Conservation (phyloP, 2,888 invertebrate species). For the Coleophora flavipennella region DNA sequence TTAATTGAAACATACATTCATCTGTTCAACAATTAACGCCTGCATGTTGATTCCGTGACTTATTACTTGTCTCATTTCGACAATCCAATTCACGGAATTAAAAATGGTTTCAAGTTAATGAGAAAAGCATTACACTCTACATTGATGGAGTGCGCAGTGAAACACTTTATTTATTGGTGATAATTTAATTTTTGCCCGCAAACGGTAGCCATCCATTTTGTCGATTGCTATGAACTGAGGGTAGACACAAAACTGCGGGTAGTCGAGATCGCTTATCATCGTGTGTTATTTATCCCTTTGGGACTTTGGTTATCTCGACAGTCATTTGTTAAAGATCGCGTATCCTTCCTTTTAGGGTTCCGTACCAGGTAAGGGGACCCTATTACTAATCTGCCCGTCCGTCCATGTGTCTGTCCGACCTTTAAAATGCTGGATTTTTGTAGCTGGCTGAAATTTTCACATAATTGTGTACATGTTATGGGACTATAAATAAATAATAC, state of each 20-base stretch:
- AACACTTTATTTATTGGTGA: constrained; percentile 21
- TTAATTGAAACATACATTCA: too few relatives aligned
- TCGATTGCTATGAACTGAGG: constrained; percentile 18
- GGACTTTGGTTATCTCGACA: constrained; percentile 26
- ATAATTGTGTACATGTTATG: too few relatives aligned
- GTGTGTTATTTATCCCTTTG: constrained; percentile 45
- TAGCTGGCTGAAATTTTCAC: too few relatives aligned
- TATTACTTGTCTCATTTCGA: constrained; percentile 1
- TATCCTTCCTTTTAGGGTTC: constrained; percentile 10
- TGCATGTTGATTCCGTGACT: constrained; percentile 5
- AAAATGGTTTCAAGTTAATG: too few relatives aligned
- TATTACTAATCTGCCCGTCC: too few relatives aligned
- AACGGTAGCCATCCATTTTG: constrained; percentile 38
- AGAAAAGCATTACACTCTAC: too few relatives aligned
- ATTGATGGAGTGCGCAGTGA: not conserved
- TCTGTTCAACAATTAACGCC: constrained; percentile 4
- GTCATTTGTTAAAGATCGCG: constrained; percentile 21
- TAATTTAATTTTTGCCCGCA: constrained; percentile 40
- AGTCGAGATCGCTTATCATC: constrained; percentile 44
- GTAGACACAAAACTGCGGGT: constrained; percentile 45
- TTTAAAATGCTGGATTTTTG: too few relatives aligned
- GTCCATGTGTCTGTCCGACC: too few relatives aligned
- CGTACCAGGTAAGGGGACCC: too few relatives aligned
- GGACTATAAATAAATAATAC: too few relatives aligned
- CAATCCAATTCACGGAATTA: not conserved